A percentile compares a stretch with the other conserved stretches of the same genome.
Conservation (phyloP, 2,113 vertebrate genomes). For the Thamnophis sirtalis region DNA sequence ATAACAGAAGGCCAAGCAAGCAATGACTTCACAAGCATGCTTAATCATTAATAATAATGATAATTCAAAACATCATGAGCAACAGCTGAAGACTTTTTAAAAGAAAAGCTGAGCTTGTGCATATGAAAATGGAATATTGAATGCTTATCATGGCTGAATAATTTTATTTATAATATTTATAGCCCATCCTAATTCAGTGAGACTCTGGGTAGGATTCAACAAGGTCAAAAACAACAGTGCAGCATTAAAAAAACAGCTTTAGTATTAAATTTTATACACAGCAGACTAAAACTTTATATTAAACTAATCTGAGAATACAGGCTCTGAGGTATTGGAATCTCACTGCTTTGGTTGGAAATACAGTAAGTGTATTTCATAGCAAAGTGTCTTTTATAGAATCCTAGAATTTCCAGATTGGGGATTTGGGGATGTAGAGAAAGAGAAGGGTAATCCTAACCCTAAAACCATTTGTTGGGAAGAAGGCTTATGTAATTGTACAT, state of each 20-base stretch:
- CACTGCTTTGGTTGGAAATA: background rate
- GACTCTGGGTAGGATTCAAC: background rate
- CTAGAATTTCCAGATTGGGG: background rate
- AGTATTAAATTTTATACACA: background rate
- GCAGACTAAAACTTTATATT: background rate
- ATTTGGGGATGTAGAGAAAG: background rate
- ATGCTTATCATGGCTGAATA: background rate
- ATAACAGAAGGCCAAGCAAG: background rate
- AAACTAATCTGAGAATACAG: background rate
- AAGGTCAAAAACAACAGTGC: background rate
- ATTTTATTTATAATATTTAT: background rate
- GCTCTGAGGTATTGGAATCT: background rate
- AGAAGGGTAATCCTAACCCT: background rate
- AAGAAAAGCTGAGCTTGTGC: background rate
- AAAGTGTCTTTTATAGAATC: background rate
- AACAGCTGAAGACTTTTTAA: background rate
- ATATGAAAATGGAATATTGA: background rate
- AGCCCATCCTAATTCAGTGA: background rate
- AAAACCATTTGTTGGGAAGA: background rate
- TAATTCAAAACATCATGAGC: background rate
- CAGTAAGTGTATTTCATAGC: background rate
- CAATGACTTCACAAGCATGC: background rate
- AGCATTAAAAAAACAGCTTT: background rate
- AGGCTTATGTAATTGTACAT: background rate
- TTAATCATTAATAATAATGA: background rate